phyloP scores from a whole-genome alignment of 2,888 invertebrate genomes.

The Hirudinaria manillensis region DNA sequence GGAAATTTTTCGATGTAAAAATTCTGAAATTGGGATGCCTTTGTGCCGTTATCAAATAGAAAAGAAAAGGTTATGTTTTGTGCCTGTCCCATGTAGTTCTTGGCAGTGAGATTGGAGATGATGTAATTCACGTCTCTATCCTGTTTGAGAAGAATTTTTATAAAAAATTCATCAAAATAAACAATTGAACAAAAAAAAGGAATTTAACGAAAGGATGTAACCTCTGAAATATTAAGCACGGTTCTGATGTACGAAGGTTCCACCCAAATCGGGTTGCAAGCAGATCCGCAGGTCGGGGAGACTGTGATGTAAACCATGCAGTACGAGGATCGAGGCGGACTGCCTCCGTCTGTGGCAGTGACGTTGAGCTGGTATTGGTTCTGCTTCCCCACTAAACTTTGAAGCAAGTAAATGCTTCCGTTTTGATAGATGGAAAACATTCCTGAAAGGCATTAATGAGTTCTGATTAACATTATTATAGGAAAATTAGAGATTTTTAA shows the following conservation, averaged over 20 bases:
- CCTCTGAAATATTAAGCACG: background rate
- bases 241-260: background rate
- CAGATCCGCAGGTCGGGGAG: background rate
- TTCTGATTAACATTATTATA: constrained; percentile 12
- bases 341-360: constrained; percentile 70
- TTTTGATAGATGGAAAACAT: constrained; percentile 71
- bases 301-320: background rate
- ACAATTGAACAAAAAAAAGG: too few relatives aligned
- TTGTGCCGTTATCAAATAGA: too few relatives aligned
- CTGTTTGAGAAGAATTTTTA: too few relatives aligned
- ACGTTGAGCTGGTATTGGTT: constrained; percentile 58
- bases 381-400: constrained; percentile 45
- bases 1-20: too few relatives aligned
- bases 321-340: constrained; percentile 37
- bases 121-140: too few relatives aligned
- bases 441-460: constrained; percentile 57
- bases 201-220: background rate
- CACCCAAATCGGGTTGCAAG: constrained; percentile 5
- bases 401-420: constrained; percentile 75
- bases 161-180: too few relatives aligned
- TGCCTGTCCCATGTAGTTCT: too few relatives aligned
- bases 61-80: too few relatives aligned
- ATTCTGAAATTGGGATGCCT: too few relatives aligned
- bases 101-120: too few relatives aligned
- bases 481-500: background rate